Percentiles rank a stretch among this genome's conserved stretches.
Evolutionary conservation across 2,113 vertebrate genomes (phyloP).

Genomic region (Phainopepla nitens): DNA sequence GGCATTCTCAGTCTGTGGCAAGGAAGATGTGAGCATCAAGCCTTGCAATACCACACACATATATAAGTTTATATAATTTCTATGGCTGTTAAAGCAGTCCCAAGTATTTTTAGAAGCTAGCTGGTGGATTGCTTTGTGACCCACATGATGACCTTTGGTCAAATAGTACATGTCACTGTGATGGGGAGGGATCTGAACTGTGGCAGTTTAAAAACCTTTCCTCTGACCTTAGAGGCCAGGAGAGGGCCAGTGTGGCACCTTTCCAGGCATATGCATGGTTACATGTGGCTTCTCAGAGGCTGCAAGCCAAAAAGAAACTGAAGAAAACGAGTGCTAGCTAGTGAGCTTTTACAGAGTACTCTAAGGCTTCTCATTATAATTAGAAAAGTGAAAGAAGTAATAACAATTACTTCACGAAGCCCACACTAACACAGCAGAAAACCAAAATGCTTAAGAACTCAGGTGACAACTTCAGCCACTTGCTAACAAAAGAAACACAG

Average conservation of each 20-base stretch:
- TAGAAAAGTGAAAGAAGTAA: background rate
- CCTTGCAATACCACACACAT: background rate
- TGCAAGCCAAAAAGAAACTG: background rate
- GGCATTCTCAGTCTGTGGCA: background rate
- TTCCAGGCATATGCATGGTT: background rate
- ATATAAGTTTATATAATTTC: background rate
- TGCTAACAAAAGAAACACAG: background rate
- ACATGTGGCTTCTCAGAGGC: background rate
- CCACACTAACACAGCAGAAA: background rate
- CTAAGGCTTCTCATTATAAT: background rate
- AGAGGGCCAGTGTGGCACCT: background rate
- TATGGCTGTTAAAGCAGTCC: background rate
- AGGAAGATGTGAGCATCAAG: background rate
- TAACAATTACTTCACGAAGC: background rate
- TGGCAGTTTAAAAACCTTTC: background rate
- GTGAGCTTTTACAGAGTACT: background rate
- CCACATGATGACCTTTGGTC: background rate
- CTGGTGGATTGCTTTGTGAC: background rate
- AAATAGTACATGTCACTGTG: background rate
- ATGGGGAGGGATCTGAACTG: background rate
- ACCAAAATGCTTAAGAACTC: background rate
- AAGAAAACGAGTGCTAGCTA: background rate
- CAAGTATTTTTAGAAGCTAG: conserved; percentile 1
- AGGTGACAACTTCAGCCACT: background rate
- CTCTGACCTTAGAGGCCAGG: conserved; percentile 1